Base-by-base conservation (phyloP, 2,113 vertebrate species). In the Amphiprion ocellaris region DNA sequence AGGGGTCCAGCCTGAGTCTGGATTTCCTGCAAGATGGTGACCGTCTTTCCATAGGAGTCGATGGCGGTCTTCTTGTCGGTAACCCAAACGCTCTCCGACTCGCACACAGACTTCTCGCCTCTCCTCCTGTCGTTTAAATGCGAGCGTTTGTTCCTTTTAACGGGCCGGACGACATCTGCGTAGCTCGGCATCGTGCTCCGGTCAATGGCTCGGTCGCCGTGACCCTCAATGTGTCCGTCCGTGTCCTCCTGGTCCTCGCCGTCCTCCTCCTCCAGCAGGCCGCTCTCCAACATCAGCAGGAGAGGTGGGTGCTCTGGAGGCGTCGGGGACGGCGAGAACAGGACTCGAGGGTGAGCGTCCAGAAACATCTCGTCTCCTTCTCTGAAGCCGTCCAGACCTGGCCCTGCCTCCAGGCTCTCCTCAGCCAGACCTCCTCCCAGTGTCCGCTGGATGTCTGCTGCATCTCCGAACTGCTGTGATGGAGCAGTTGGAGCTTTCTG, bases 11-110 rank as follows among this genome's bases (percentile, higher is more conserved):
- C 96, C 15, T 94, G 94, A 0, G 96, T 97, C 53, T 95, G 96
- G 86, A 98, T 95, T 69, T 96, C 93, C 0, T 94, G 93, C 69
- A 98, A 33, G 84, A 98, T 92, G n/a, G 94, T 95, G 91, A 98
- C 97, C 0, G 81, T 92, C 0, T 91, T 85, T 19, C 94, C 94
- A 1, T 92, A 83, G 1, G 89, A 44, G 90, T 97, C 96, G 33
- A 95, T 90, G 0, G 96, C 96, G 0, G 92, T 92, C 23, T 84
- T 90, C 68, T 96, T 96, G 92, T 97, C 84, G 0, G 92, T 97
- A 59, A 97, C 95, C 97, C 97, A 98, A 14, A 61, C 58, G 0
- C 94, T 97, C 67, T 93, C 93, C 0, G 95, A 91, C 37, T 97
- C 96, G 1, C 97, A 98, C 59, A 97, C 96, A 0, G 97, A 95